A percentile compares a stretch with the other conserved stretches of the same genome.
Evolutionary conservation across 2,888 invertebrate genomes (phyloP).

Genomic region (Ennomos erosarius): DNA sequence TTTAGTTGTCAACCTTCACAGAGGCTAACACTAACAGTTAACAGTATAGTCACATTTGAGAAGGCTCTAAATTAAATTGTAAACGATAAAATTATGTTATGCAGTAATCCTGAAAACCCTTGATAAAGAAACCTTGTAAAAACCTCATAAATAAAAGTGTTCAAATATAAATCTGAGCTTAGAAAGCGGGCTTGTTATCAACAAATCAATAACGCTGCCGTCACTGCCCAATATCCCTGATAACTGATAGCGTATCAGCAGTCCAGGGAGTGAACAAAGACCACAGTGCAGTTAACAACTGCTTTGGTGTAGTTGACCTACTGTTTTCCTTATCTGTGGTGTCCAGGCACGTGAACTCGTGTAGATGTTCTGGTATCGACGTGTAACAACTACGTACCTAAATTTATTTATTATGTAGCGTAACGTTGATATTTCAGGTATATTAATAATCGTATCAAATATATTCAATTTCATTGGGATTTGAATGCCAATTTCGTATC

Average conservation of each 20-base stretch:
- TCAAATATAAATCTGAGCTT: conserved; percentile 56
- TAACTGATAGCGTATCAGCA: conserved; percentile 62
- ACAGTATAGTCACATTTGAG: too few relatives aligned
- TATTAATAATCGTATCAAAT: too few relatives aligned
- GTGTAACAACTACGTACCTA: background rate
- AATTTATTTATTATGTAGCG: too few relatives aligned
- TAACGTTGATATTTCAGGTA: too few relatives aligned
- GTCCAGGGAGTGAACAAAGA: conserved; percentile 59
- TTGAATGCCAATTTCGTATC: too few relatives aligned
- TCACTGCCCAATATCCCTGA: conserved; percentile 60
- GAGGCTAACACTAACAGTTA: too few relatives aligned
- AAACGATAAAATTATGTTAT: background rate
- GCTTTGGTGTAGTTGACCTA: conserved; percentile 37
- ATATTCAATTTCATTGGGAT: too few relatives aligned
- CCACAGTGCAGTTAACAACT: conserved; percentile 59
- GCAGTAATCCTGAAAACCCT: background rate
- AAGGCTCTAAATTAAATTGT: too few relatives aligned
- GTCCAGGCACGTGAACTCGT: conserved; percentile 46
- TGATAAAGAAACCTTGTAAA: background rate
- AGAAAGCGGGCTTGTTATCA: conserved; percentile 69
- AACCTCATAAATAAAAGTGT: conserved; percentile 19
- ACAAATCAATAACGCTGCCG: conserved; percentile 73
- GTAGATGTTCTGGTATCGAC: conserved; percentile 38
- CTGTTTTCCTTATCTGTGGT: conserved; percentile 56
- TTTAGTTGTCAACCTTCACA: too few relatives aligned